These are phyloP conservation scores for Rotaria sp. DNA, from an alignment of 2,888 invertebrate species.

Conservation along the genomic window DNA sequence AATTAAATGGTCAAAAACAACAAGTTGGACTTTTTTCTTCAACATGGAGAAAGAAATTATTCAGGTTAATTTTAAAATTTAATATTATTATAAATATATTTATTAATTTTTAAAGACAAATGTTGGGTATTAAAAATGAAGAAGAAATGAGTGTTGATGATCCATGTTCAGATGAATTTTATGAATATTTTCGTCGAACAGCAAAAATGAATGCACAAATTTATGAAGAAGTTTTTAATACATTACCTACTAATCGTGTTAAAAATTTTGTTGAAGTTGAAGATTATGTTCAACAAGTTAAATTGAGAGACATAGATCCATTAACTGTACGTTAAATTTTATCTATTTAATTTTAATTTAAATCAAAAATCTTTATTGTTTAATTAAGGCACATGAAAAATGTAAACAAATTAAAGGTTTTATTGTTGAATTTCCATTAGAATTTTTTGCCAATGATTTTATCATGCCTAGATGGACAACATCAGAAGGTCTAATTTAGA, in stretches of 20 bases:
- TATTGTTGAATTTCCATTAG: slow-evolving; percentile 24
- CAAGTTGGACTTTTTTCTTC: slow-evolving; percentile 79
- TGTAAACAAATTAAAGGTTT: slow-evolving; percentile 2
- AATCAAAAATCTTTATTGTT: not conserved
- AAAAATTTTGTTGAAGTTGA: not conserved
- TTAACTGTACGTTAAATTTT: too few species aligned
- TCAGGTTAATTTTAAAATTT: slow-evolving; percentile 46
- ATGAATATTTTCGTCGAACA: slow-evolving; percentile 73
- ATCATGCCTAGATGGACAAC: not conserved
- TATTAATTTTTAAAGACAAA: not conserved
- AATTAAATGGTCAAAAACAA: slow-evolving; percentile 73
- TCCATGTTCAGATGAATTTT: slow-evolving; percentile 75
- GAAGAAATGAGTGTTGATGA: slow-evolving; percentile 61
- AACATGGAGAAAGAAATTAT: slow-evolving; percentile 61
- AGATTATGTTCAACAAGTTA: too few species aligned
- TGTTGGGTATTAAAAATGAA: slow-evolving; percentile 1
- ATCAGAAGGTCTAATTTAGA: not conserved
- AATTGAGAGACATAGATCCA: too few species aligned
- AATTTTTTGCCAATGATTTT: not conserved
- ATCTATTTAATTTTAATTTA: too few species aligned
- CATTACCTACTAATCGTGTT: not conserved
- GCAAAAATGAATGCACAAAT: slow-evolving; percentile 76
- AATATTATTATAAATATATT: slow-evolving; percentile 45
- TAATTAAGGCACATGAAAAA: not conserved
- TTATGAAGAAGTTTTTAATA: slow-evolving; percentile 68